A percentile compares a stretch with the other conserved stretches of the same genome.
These are phyloP conservation scores for Megaceryle torquata DNA, from an alignment of 2,113 vertebrate genomes.

Conservation along the genomic window DNA sequence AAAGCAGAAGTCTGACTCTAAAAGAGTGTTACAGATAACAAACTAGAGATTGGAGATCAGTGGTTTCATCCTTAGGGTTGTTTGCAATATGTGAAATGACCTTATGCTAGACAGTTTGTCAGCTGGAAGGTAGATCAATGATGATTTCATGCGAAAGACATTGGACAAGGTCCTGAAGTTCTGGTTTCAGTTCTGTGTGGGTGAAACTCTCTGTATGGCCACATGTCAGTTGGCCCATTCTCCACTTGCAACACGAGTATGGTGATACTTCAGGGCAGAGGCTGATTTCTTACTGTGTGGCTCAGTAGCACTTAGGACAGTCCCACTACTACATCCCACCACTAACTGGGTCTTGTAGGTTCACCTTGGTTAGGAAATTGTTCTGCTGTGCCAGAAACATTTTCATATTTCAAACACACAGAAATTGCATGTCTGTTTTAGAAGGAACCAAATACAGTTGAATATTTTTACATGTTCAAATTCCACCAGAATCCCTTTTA, in stretches of 20 bases:
- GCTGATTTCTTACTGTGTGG: not conserved
- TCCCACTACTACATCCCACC: not conserved
- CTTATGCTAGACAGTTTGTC: not conserved
- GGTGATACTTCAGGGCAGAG: not conserved
- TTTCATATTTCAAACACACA: not conserved
- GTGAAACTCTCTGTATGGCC: not conserved
- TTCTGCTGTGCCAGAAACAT: not conserved
- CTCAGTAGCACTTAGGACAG: not conserved
- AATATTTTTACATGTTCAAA: not conserved
- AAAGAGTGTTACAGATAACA: not conserved
- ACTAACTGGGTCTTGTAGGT: too few relatives aligned
- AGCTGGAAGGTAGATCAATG: not conserved
- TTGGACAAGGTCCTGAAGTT: not conserved
- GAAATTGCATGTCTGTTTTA: not conserved
- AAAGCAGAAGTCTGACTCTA: not conserved
- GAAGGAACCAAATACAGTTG: not conserved
- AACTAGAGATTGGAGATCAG: not conserved
- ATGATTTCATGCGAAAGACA: not conserved
- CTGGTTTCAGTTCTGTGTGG: not conserved
- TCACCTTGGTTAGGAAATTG: not conserved
- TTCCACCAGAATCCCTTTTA: not conserved
- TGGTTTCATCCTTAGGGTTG: not conserved
- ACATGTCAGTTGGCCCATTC: not conserved
- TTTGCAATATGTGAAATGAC: not conserved
- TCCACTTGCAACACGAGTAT: not conserved